Base-by-base conservation (phyloP, 2,113 vertebrate genomes). In the Barbus barbus region DNA sequence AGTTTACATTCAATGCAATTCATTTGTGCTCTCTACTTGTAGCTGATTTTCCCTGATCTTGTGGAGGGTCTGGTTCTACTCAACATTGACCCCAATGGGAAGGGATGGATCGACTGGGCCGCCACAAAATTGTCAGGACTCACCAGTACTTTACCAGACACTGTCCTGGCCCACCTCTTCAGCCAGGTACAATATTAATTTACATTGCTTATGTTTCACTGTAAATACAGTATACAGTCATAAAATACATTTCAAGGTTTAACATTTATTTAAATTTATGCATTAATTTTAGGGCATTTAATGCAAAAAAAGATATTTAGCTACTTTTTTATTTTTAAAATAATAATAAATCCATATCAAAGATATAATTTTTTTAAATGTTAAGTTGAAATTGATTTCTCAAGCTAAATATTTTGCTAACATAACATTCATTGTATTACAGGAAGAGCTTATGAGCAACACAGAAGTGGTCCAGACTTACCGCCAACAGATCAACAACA, bases 81-180 rank as follows among this genome's bases (percentile, higher is more conserved):
- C 89, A 99, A 99, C 93, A 97, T 99, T 0, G 97, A 99, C 90
- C 97, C 97, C 84, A 99, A 98, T 0, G 96, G 97, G 87, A 99
- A 99, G 86, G 97, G 98, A 86, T 99, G 98, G 98, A 99, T 99
- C 1, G 97, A 99, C 92, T 99, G 98, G 98, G 98, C 98, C 5
- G 96, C 98, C 78, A 92, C 95, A 74, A 99, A 99, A 94, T 82
- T 99, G 84, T 98, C 98, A 0, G 96, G 97, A 86, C 92, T 99
- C 89, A 98, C 97, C 90, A 99, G 97, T 86, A 91, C 95, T 0
- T 92, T 96, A 82, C 96, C 97, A 0, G 97, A 99, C 83, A 96
- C 92, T 0, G 95, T 99, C 65, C 93, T 99, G 36, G 95, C 97
- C n/a, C 98, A 99, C 84, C 96, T 98, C 0, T 99, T 99, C 94